Conservation (phyloP, 2,113 vertebrate species). For the Chlorocebus sabaeus region DNA sequence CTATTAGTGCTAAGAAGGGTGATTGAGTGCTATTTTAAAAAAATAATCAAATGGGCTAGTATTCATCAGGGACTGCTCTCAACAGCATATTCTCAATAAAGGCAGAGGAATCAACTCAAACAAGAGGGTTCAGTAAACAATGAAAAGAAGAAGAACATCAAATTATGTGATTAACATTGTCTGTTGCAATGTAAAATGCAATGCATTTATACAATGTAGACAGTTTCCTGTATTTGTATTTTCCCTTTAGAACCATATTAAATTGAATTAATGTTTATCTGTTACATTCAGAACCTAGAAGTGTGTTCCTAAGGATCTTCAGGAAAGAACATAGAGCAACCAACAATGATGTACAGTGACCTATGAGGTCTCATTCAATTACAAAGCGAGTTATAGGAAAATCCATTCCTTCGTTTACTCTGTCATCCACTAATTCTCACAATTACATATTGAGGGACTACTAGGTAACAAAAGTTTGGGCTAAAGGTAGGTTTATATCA, state of each 20-base stretch:
- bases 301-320: neutral
- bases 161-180: neutral
- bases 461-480: neutral
- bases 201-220: neutral
- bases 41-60: neutral
- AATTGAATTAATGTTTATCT: constrained; percentile 24
- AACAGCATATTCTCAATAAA: constrained; percentile 25
- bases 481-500: neutral
- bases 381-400: neutral
- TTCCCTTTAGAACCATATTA: constrained; percentile 10
- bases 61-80: neutral
- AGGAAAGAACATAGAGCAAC: neutral
- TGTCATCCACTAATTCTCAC: neutral
- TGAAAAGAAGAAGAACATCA: neutral
- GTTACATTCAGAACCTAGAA: neutral
- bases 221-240: neutral
- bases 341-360: neutral
- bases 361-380: neutral
- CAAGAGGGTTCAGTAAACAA: neutral
- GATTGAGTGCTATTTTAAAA: neutral
- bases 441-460: neutral
- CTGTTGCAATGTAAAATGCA: neutral
- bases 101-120: neutral
- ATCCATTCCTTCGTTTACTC: neutral
- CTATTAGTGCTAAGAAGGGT: neutral